Evolutionary conservation across 2,797 vertebrate species (phyloP), one percentile per base, ranked within the genome.

Genomic region (Psittacula derbiana): DNA sequence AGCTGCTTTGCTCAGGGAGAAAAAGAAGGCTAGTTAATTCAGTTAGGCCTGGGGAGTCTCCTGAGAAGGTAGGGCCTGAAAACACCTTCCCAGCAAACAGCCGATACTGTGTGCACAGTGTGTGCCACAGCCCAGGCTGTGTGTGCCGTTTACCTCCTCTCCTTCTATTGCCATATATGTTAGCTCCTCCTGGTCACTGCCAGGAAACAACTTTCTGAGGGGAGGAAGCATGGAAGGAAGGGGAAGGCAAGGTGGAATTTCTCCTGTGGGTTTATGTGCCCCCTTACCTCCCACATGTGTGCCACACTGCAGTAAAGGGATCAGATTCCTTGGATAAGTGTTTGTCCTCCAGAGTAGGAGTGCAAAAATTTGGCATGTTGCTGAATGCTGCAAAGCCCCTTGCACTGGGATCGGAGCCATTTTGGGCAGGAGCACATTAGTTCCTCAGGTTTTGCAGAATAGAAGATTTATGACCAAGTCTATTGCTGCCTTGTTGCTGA

Each of bases 101-200:
- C 38, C 31, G n/a, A 16, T 33, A 16, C 15, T 15, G 21, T 4
- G 5, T 40, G 36, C 40, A 21, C 23, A 27, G 43, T 13, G 5
- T 12, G 21, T 72, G 55, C 27, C 20, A 10, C 25, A 64, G 62
- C 40, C 40, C 3, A 5, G 84, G 44, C 21, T 43, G 3, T 8
- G 4, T 16, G 24, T 52, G 50, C 50, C 3, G 0, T 70, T 73
- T 43, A 14, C 38, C 38, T 60, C 23, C 30, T 36, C 13, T 49
- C 0, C 12, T 11, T 83, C 52, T 81, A 0, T 61, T 75, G 7
- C 41, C 24, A 1, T 14, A 5, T 31, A 2, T 18, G 10, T 52
- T 38, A 25, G 10, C 24, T 50, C 31, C 40, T 75, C 24, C 46
- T 30, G 44, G 28, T 66, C n/a, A 72, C 46, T 41, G 36, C n/a